Evolutionary conservation across 2,113 vertebrate genomes (phyloP).

Genomic region (Myxocyprinus asiaticus): DNA sequence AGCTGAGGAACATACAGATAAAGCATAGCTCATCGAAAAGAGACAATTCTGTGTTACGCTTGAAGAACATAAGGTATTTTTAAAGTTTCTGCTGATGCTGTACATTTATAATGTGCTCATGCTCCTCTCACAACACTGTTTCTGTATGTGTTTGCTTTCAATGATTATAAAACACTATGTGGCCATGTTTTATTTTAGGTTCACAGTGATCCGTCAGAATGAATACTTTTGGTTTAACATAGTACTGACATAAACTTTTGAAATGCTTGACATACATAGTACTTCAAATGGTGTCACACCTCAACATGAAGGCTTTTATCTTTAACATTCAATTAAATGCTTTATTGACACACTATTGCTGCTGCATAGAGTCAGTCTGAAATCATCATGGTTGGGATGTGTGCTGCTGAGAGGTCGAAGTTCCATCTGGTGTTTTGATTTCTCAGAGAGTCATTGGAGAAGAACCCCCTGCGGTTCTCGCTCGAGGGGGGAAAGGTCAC

Average conservation of each 20-base stretch:
- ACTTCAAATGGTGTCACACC: background rate
- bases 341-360: background rate
- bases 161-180: too few species aligned
- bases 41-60: conserved; percentile 73
- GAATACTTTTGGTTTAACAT: background rate
- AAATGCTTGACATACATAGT: background rate
- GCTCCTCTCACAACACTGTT: too few species aligned
- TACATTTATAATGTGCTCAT: too few species aligned
- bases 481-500: conserved; percentile 79
- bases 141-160: too few species aligned
- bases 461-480: conserved; percentile 78
- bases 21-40: conserved; percentile 74
- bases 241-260: too few species aligned
- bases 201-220: background rate
- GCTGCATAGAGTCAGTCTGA: background rate
- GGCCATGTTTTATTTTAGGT: background rate
- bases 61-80: conserved; percentile 76
- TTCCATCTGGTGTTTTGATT: conserved; percentile 74
- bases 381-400: background rate
- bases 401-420: conserved; percentile 15
- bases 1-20: conserved; percentile 80
- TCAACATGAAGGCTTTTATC: background rate
- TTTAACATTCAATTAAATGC: background rate
- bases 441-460: conserved; percentile 79
- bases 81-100: background rate